Percentiles rank a stretch among this genome's conserved stretches.
Evolutionary conservation across 23 tunicate species (phyloP).

Genomic region (Trididemnum miniatum): DNA sequence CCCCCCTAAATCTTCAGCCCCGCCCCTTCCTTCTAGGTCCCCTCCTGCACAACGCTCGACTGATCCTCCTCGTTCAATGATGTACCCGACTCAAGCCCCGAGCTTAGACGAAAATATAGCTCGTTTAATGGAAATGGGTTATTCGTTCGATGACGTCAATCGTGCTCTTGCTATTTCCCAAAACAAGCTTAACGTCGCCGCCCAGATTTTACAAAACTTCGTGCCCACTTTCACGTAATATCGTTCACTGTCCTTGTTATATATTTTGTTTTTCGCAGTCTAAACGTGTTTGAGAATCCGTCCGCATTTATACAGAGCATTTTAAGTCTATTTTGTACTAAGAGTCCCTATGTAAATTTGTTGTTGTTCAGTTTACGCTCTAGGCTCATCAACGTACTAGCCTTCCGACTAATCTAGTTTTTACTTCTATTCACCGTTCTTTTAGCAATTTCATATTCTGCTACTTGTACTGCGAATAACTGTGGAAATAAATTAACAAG

Average conservation of each 20-base stretch:
- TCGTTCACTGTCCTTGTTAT: not conserved
- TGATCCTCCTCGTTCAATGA: not conserved
- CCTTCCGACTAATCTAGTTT: too few relatives aligned
- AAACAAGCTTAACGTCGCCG: constrained; percentile 61
- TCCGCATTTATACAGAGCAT: too few relatives aligned
- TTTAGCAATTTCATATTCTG: too few relatives aligned
- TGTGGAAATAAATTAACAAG: too few relatives aligned
- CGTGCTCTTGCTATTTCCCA: constrained; percentile 76
- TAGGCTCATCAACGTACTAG: too few relatives aligned
- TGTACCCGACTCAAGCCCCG: not conserved
- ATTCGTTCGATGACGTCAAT: constrained; percentile 87
- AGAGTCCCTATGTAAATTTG: too few relatives aligned
- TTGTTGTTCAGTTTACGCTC: too few relatives aligned
- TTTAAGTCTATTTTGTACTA: too few relatives aligned
- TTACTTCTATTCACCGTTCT: too few relatives aligned
- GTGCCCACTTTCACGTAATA: constrained; percentile 57
- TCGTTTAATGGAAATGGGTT: constrained; percentile 88
- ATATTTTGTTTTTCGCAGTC: too few relatives aligned
- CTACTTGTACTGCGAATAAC: too few relatives aligned
- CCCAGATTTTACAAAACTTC: constrained; percentile 69
- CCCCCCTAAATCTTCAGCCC: constrained; percentile 45
- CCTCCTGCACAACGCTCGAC: not conserved
- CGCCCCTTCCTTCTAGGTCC: constrained; percentile 20
- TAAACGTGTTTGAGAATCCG: too few relatives aligned
- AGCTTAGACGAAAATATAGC: constrained; percentile 75